Conservation (phyloP, 2,888 invertebrate genomes). For the Petrophora chlorosata region DNA sequence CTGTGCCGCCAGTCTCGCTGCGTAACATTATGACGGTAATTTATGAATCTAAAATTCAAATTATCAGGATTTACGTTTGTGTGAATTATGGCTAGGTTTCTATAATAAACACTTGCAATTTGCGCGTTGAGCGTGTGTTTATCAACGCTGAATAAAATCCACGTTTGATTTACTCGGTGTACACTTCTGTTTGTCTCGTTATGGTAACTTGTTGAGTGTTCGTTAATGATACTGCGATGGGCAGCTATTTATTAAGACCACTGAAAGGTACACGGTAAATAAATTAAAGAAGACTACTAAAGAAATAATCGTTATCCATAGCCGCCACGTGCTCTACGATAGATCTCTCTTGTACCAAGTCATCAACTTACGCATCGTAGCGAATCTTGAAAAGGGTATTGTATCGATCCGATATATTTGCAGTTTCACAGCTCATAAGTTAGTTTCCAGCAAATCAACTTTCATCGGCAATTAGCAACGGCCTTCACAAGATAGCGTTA, state of each 20-base stretch:
- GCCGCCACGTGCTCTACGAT: not conserved
- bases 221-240: slow-evolving; percentile 14
- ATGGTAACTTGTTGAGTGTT: slow-evolving; percentile 18
- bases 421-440: slow-evolving; percentile 13
- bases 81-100: slow-evolving; percentile 27
- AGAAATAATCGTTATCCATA: slow-evolving; percentile 8
- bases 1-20: slow-evolving; percentile 1
- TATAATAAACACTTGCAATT: slow-evolving; percentile 33
- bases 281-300: slow-evolving; percentile 11
- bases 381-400: slow-evolving; percentile 25
- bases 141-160: slow-evolving; percentile 23
- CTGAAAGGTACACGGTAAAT: slow-evolving; percentile 11
- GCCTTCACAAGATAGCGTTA: slow-evolving; percentile 25
- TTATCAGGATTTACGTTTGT: slow-evolving; percentile 27
- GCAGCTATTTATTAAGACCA: slow-evolving; percentile 18
- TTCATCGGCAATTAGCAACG: slow-evolving; percentile 28
- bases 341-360: slow-evolving; percentile 4
- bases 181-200: slow-evolving; percentile 14
- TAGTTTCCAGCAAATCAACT: slow-evolving; percentile 17
- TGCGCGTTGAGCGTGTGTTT: slow-evolving; percentile 24
- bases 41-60: slow-evolving; percentile 31
- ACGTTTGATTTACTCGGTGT: slow-evolving; percentile 21
- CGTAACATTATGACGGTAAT: slow-evolving; percentile 30
- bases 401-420: slow-evolving; percentile 12
- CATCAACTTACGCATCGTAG: slow-evolving; percentile 3